Evolutionary conservation across 2,797 vertebrate genomes (phyloP).

Genomic region (Aplochiton taeniatus): DNA sequence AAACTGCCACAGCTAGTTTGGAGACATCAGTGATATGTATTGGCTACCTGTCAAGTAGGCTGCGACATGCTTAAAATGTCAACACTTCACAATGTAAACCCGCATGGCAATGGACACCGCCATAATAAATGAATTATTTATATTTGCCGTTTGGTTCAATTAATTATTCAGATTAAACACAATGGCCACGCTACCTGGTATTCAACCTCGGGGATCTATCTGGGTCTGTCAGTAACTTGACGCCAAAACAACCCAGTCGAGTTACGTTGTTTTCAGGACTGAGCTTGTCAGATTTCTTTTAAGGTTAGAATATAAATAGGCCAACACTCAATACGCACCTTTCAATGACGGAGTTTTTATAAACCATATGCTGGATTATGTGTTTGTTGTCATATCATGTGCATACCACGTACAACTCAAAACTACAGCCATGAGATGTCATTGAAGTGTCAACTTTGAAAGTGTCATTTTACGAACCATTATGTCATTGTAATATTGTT

Average conservation of each 20-base stretch:
- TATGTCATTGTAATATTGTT: no score
- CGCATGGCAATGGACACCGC: not conserved
- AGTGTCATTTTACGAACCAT: not conserved
- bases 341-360: slow-evolving; percentile 34
- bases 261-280: slow-evolving; percentile 11
- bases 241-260: slow-evolving; percentile 42
- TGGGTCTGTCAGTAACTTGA: slow-evolving; percentile 34
- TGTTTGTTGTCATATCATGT: not conserved
- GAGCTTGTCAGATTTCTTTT: not conserved
- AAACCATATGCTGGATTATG: slow-evolving; percentile 28
- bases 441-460: not conserved
- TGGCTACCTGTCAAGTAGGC: slow-evolving; percentile 5
- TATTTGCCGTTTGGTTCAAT: no score
- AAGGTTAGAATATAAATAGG: slow-evolving; percentile 55
- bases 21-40: not conserved
- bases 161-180: no score
- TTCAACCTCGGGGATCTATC: no score
- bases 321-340: slow-evolving; percentile 41
- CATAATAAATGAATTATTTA: not conserved
- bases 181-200: no score
- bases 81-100: slow-evolving; percentile 27
- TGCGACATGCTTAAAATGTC: no score
- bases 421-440: not conserved
- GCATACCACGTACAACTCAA: not conserved
- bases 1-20: not conserved